Conservation (phyloP, 1,140 invertebrate genomes). For the Luehdorfia chinensis region DNA sequence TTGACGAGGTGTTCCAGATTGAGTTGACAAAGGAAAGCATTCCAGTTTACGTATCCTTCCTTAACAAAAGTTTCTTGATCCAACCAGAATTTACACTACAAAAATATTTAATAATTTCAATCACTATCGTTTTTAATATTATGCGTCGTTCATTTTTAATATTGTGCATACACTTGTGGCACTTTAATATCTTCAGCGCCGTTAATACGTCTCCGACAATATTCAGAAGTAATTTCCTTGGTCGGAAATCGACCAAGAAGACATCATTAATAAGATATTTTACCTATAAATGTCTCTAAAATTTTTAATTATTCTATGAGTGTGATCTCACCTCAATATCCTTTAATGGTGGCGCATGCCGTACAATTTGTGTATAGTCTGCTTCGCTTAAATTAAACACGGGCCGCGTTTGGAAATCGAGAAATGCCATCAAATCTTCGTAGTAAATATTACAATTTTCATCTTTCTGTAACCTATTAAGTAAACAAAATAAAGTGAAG, state of each 20-base stretch:
- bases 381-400: constrained; percentile 75
- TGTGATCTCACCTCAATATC: constrained; percentile 57
- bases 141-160: too few relatives aligned
- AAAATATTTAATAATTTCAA: too few relatives aligned
- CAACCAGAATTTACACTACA: constrained; percentile 60
- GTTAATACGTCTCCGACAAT: too few relatives aligned
- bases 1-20: constrained; percentile 67
- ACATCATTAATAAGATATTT: too few relatives aligned
- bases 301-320: too few relatives aligned
- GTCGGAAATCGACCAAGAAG: too few relatives aligned
- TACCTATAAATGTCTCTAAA: too few relatives aligned
- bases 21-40: constrained; percentile 65
- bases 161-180: too few relatives aligned
- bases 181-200: too few relatives aligned
- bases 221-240: too few relatives aligned
- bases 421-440: constrained; percentile 78
- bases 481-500: too few relatives aligned
- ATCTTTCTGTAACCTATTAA: constrained; percentile 70
- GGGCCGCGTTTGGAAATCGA: constrained; percentile 79
- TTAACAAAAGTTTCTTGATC: constrained; percentile 47
- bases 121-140: too few relatives aligned
- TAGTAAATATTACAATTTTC: constrained; percentile 80
- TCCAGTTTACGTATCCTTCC: constrained; percentile 66
- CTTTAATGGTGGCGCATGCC: constrained; percentile 61
- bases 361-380: constrained; percentile 57